Evolutionary conservation across 2,113 vertebrate genomes (phyloP).

Genomic region (Vireo altiloquus): DNA sequence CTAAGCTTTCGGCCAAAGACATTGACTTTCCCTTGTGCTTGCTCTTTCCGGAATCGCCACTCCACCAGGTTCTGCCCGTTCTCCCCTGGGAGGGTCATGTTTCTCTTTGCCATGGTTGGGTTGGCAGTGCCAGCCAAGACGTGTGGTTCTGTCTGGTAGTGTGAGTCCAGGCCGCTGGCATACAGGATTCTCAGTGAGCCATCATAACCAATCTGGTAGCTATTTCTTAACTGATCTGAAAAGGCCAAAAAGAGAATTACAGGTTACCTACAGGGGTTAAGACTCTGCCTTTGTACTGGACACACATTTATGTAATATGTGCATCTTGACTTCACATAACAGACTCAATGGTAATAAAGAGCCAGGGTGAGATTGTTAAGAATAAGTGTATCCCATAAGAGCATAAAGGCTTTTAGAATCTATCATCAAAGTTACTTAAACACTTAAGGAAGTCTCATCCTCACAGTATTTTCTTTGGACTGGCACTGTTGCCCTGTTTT

Average conservation of each 20-base stretch:
- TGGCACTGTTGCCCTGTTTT: no score
- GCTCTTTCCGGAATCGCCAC: slow-evolving; percentile 96
- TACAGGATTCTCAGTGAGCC: slow-evolving; percentile 91
- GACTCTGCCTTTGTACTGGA: background rate
- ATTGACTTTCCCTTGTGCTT: slow-evolving; percentile 91
- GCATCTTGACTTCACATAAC: background rate
- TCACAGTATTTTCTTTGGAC: background rate
- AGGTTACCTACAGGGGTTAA: background rate
- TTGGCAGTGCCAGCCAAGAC: slow-evolving; percentile 92
- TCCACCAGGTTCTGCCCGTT: slow-evolving; percentile 95
- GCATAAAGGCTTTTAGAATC: background rate
- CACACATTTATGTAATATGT: background rate
- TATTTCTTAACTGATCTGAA: slow-evolving; percentile 92
- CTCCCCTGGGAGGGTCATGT: slow-evolving; percentile 94
- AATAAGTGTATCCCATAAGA: background rate
- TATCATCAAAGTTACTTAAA: background rate
- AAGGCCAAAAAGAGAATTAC: background rate
- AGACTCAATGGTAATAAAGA: background rate
- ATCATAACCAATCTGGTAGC: slow-evolving; percentile 92
- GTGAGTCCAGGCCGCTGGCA: slow-evolving; percentile 92
- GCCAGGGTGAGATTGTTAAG: background rate
- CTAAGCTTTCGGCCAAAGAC: slow-evolving; percentile 96
- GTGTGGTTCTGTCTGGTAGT: slow-evolving; percentile 95
- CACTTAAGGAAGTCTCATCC: background rate
- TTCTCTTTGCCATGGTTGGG: slow-evolving; percentile 91